phyloP scores from a whole-genome alignment of 2,113 vertebrate species.

The Damaliscus lunatus region DNA sequence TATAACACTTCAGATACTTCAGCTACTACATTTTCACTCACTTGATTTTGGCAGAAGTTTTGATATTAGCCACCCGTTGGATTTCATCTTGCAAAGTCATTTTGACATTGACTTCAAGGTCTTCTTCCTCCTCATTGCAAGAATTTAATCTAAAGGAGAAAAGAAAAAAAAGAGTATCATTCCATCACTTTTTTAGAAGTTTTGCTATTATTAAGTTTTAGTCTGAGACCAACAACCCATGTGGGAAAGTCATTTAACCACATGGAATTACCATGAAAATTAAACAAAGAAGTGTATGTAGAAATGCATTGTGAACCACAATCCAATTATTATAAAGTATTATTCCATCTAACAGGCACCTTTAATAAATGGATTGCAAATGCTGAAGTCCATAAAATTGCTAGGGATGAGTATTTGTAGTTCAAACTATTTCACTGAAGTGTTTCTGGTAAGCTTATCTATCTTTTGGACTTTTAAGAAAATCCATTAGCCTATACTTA shows the following conservation, averaged over 20 bases:
- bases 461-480: neutral
- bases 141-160: conserved; percentile 79
- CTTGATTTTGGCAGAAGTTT: conserved; percentile 95
- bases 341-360: neutral
- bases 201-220: neutral
- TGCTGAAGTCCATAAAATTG: neutral
- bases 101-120: conserved; percentile 72
- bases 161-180: neutral
- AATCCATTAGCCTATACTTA: neutral
- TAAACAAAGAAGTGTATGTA: neutral
- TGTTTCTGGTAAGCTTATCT: neutral
- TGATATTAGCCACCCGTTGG: conserved; percentile 86
- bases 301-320: neutral
- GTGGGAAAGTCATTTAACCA: neutral
- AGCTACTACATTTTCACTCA: conserved; percentile 70
- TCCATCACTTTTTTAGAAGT: neutral
- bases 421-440: neutral
- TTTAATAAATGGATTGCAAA: neutral
- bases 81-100: conserved; percentile 89
- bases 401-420: neutral
- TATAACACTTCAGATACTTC: neutral
- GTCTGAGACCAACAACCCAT: neutral
- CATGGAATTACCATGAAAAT: neutral
- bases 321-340: neutral
- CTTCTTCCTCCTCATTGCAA: conserved; percentile 77